Evolutionary conservation across 1,140 invertebrate species (phyloP).

Genomic region (Bombus confusus): DNA sequence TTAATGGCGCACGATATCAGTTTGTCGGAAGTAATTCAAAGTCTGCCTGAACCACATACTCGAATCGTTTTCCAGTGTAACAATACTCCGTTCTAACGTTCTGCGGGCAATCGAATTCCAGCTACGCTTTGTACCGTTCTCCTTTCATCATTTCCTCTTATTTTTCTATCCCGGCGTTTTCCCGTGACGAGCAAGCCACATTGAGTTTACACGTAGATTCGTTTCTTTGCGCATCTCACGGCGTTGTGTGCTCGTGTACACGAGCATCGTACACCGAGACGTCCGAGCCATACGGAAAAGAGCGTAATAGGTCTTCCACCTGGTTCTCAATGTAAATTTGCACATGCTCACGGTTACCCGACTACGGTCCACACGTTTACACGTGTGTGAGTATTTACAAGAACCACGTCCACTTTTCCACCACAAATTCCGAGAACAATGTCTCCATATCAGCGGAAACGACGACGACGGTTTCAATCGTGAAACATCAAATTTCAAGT

Average conservation of each 20-base stretch:
- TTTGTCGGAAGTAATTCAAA: not conserved
- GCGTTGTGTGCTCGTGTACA: not conserved
- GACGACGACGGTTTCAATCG: slow-evolving; percentile 4
- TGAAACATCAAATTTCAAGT: slow-evolving; percentile 1
- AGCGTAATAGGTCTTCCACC: slow-evolving; percentile 69
- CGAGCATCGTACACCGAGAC: not conserved
- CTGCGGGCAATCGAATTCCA: slow-evolving; percentile 7
- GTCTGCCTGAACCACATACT: not conserved
- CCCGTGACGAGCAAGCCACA: not conserved
- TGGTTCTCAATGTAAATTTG: slow-evolving; percentile 66
- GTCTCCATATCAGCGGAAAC: slow-evolving; percentile 26
- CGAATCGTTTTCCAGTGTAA: not conserved
- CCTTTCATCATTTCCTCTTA: slow-evolving; percentile 19
- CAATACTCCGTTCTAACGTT: not conserved
- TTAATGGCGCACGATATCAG: not conserved
- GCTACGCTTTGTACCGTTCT: not conserved
- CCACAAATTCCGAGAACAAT: slow-evolving; percentile 44
- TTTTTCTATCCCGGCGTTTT: slow-evolving; percentile 23
- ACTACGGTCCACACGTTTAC: slow-evolving; percentile 42
- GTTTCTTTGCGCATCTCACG: slow-evolving; percentile 31
- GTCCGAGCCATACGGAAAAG: slow-evolving; percentile 33
- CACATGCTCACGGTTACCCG: slow-evolving; percentile 63
- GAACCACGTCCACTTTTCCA: slow-evolving; percentile 41
- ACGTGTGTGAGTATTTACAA: not conserved
- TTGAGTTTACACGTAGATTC: slow-evolving; percentile 27